Evolutionary conservation across 1,140 invertebrate species (phyloP), one percentile per base, ranked within the genome.

Genomic region (Eciton burchellii): DNA sequence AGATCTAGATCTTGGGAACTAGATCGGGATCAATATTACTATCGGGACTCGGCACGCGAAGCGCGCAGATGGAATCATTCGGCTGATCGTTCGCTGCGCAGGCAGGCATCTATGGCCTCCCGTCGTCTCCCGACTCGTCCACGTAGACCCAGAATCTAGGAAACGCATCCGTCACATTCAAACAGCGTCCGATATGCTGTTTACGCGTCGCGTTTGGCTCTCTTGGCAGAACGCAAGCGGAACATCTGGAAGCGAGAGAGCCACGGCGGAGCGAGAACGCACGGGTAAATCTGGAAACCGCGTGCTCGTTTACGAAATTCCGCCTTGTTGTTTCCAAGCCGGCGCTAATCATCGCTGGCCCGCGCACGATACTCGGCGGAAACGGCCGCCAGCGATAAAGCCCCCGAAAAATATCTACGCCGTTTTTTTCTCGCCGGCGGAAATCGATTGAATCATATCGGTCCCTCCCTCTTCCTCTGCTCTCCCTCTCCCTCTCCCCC

Each of bases 271-370:
- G n/a, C 21, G 43, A 21, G n/a, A 24, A 14, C 19, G 29, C 49
- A 35, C 43, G 47, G 62, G n/a, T 68, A 77, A 68, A 56, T 68
- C 24, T 77, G 43, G 41, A 68, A 63, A 63, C 74, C 49, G 60
- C 49, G 56, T 73, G 63, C 47, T 56, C 49, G 62, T 77, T 68
- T 68, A 77, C 49, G 62, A 79, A 79, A 79, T 79, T 70, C 49
- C 63, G 49, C 49, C 63, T 79, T 70, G 74, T 79, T 79, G 49
- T 79, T 79, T 79, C 41, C 74, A 79, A 79, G 59, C 24, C 54
- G 60, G 49, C 49, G 74, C 63, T 79, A 70, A 79, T 79, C 63
- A 57, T 63, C 72, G 59, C 26, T 41, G 68, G 68, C 29, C n/a
- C 19, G 68, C 26, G 41, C 57, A 41, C 57, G 72, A 74, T 59